phyloP scores from a whole-genome alignment of 2,113 vertebrate genomes.

The Diphyllodes magnificus region DNA sequence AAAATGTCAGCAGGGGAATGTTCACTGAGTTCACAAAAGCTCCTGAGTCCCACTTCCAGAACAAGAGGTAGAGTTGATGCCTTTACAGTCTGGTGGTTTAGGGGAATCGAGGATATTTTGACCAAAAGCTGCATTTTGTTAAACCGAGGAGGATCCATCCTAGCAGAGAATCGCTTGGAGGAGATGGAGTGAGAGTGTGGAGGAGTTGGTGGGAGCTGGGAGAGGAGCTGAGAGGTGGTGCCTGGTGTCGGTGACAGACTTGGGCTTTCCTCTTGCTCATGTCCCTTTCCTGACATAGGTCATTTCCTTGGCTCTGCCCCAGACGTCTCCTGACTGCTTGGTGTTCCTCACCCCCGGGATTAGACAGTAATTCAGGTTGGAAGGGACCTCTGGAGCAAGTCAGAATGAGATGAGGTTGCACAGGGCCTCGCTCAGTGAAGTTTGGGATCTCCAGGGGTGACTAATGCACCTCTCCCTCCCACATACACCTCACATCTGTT shows the following conservation, averaged over 20 bases:
- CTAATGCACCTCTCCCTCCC: neutral
- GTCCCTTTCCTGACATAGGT: neutral
- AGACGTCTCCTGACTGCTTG: neutral
- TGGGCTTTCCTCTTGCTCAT: neutral
- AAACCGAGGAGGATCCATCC: neutral
- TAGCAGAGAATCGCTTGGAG: neutral
- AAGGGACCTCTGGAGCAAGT: neutral
- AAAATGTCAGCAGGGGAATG: neutral
- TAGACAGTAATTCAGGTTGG: neutral
- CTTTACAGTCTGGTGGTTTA: neutral
- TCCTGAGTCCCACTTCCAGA: neutral
- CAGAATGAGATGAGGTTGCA: neutral
- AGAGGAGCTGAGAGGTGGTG: neutral
- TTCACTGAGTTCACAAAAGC: neutral
- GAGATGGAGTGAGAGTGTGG: neutral
- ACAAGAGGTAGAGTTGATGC: neutral
- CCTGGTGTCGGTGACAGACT: neutral
- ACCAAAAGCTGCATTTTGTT: neutral
- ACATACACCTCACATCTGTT: rapidly evolving
- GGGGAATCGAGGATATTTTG: neutral
- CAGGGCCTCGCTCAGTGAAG: neutral
- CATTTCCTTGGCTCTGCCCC: conserved; percentile 14
- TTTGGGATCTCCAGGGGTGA: neutral
- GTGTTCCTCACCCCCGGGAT: neutral
- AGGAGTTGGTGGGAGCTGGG: neutral